Conservation (phyloP, 1,140 invertebrate species). For the Polyergus mexicanus region DNA sequence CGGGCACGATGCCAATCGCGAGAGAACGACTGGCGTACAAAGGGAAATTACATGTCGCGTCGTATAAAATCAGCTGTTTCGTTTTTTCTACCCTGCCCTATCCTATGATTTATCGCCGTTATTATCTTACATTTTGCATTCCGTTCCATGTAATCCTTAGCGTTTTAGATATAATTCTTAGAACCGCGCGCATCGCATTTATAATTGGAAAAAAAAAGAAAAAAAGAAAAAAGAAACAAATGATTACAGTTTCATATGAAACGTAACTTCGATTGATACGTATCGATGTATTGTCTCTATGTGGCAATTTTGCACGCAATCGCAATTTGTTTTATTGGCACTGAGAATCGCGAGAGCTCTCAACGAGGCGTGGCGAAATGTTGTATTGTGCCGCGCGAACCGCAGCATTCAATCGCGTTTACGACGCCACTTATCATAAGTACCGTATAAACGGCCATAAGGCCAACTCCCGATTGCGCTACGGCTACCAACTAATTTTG, state of each 20-base stretch:
- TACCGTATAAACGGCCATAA: constrained; percentile 52
- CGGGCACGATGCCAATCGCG: not conserved
- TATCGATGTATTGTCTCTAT: not conserved
- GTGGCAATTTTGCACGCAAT: constrained; percentile 13
- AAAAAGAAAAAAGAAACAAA: not conserved
- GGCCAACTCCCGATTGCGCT: constrained; percentile 34
- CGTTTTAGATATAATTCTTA: not conserved
- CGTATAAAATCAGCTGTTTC: not conserved
- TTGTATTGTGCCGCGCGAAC: constrained; percentile 28
- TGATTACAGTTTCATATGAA: not conserved
- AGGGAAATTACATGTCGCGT: not conserved
- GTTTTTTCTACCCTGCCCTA: not conserved
- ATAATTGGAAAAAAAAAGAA: not conserved
- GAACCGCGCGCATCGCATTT: not conserved
- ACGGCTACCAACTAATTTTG: constrained; percentile 46
- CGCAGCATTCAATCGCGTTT: constrained; percentile 65
- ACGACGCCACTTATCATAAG: constrained; percentile 65
- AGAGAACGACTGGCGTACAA: not conserved
- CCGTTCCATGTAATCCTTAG: not conserved
- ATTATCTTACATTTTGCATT: constrained; percentile 11
- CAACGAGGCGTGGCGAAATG: constrained; percentile 68
- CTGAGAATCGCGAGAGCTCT: constrained; percentile 13
- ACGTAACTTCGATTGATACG: not conserved
- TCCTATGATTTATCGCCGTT: constrained; percentile 33
- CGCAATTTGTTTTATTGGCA: constrained; percentile 18